Evolutionary conservation across 2,113 vertebrate genomes (phyloP), one percentile per base, ranked within the genome.

Genomic region (Laticauda colubrina): DNA sequence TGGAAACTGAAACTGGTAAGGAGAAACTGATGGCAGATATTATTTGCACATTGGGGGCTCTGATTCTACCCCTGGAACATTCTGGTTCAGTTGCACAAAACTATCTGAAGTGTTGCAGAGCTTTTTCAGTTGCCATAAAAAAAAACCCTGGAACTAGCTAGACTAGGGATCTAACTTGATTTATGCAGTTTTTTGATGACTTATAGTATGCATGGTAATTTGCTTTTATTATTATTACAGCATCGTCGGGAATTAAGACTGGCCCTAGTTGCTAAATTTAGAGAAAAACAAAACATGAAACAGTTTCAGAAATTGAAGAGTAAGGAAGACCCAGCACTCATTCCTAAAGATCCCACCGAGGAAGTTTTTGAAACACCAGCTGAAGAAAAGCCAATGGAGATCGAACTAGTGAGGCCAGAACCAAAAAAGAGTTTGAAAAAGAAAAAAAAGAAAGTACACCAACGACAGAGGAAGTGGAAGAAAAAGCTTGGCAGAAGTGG

Each of bases 201-300:
- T 18, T n/a, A 9, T 15, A n/a, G 2, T 29, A 85, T 45, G 85
- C 61, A 48, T 57, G 3, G 88, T 48, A 6, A 69, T 69, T 51
- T 61, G 64, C 48, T 94, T 88, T 91, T 39, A 87, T 91, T 24
- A 85, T 43, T 0, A 93, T 34, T 95, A 94, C 93, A 99, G 99
- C 98, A 99, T 95, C 98, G 99, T 3, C 97, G 98, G 20, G 81
- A 98, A 92, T 0, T 99, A 89, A 98, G 98, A 61, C 94, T 98
- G 91, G 97, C 98, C 45, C 97, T 98, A 10, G 98, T 99, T 0
- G 98, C 98, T 87, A 98, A 98, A 93, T 97, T 99, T 75, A 98
- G 94, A 89, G 99, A 99, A 96, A 99, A 98, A 92, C 99, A 99
- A 95, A 98, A 98, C 96, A 98, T 99, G 95, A 99, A 99, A 96